These are phyloP conservation scores for Gouania willdenowi DNA, from an alignment of 2,797 vertebrate species.

Conservation along the genomic window DNA sequence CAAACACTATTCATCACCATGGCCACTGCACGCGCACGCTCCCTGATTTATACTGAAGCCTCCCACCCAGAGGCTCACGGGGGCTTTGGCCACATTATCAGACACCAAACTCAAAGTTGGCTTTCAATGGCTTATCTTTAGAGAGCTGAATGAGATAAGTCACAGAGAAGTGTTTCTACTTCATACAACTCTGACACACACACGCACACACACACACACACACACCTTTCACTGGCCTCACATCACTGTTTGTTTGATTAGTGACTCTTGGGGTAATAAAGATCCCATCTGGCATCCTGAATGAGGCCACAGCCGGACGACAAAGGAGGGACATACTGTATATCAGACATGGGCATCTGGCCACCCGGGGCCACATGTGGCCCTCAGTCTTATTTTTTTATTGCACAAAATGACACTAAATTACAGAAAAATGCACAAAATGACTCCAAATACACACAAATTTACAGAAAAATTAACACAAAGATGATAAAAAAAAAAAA, in stretches of 20 bases:
- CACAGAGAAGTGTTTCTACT: constrained; percentile 9
- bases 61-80: constrained; percentile 14
- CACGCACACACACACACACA: constrained; percentile 14
- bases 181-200: constrained; percentile 11
- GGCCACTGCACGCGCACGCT: constrained; percentile 40
- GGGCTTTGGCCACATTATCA: constrained; percentile 24
- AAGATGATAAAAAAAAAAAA: constrained; percentile 1
- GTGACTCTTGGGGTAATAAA: constrained; percentile 57
- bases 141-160: no score
- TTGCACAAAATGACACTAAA: no score
- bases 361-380: no score
- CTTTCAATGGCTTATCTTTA: no score
- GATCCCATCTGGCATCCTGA: constrained; percentile 60
- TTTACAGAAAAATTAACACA: no score
- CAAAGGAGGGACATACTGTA: constrained; percentile 33
- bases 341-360: no score
- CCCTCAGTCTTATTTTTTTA: no score
- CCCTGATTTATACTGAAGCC: constrained; percentile 28
- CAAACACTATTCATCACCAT: constrained; percentile 64
- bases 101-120: constrained; percentile 20
- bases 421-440: no score
- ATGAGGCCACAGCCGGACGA: constrained; percentile 29
- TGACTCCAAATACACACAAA: no score
- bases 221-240: constrained; percentile 44
- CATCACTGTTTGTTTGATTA: constrained; percentile 66